phyloP scores from a whole-genome alignment of 2,888 invertebrate species.

The Oligia fasciuncula region DNA sequence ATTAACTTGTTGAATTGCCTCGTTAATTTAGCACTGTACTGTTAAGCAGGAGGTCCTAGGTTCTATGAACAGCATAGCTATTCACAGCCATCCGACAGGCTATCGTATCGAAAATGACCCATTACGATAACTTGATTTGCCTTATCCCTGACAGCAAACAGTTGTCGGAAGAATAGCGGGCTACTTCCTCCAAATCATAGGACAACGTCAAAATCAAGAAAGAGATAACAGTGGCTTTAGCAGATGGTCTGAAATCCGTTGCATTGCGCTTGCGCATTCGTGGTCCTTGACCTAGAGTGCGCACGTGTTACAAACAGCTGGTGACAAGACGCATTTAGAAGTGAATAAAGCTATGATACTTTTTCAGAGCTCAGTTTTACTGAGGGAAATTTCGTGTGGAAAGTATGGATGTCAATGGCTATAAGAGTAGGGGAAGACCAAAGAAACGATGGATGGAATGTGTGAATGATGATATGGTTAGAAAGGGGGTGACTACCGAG shows the following conservation, averaged over 20 bases:
- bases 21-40: no score
- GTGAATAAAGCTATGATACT: conserved; percentile 16
- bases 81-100: no score
- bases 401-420: neutral
- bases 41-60: no score
- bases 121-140: no score
- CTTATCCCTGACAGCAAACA: no score
- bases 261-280: conserved; percentile 12
- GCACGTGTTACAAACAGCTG: conserved; percentile 45
- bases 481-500: neutral
- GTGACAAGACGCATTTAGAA: conserved; percentile 39
- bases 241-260: conserved; percentile 35
- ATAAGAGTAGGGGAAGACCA: neutral
- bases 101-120: no score
- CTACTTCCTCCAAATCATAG: no score
- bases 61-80: no score
- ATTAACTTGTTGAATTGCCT: no score
- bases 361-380: neutral
- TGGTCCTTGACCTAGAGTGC: conserved; percentile 47
- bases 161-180: no score
- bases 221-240: neutral
- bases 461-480: neutral
- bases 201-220: neutral
- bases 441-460: neutral
- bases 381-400: neutral